A percentile compares a stretch with the other conserved stretches of the same genome.
Conservation (phyloP, 2,113 vertebrate species). For the Stegostoma tigrinum region DNA sequence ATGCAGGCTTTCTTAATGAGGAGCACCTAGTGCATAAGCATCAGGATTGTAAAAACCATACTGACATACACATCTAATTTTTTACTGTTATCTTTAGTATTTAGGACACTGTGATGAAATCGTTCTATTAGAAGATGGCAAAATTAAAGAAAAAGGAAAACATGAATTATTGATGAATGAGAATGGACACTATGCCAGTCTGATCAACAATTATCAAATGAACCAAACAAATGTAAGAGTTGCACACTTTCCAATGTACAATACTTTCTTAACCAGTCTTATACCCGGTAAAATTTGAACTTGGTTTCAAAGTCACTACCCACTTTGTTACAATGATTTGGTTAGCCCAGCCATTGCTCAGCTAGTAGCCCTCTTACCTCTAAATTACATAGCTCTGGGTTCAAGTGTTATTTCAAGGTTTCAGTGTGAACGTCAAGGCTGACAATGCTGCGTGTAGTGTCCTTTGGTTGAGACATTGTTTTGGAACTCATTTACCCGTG, state of each 20-base stretch:
- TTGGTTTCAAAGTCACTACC: neutral
- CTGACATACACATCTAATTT: neutral
- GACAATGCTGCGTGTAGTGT: neutral
- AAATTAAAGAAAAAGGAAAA: slow-evolving; percentile 63
- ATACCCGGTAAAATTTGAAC: neutral
- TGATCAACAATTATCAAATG: slow-evolving; percentile 59
- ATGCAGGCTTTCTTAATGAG: neutral
- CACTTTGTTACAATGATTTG: too few relatives aligned
- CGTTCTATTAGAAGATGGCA: slow-evolving; percentile 65
- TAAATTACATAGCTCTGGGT: neutral
- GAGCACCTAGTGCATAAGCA: neutral
- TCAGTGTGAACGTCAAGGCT: neutral
- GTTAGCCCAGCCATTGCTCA: neutral
- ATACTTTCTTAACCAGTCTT: neutral
- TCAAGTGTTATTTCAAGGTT: neutral
- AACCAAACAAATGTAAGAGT: slow-evolving; percentile 56
- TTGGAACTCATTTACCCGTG: neutral
- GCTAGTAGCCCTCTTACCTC: neutral
- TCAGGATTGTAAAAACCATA: neutral
- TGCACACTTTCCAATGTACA: neutral
- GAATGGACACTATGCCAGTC: slow-evolving; percentile 58
- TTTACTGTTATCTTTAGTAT: slow-evolving; percentile 50
- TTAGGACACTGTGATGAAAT: slow-evolving; percentile 73
- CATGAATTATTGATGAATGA: slow-evolving; percentile 58
- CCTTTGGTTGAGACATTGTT: neutral